These are phyloP conservation scores for Leucophenga varia DNA, from an alignment of 1,140 invertebrate genomes.

Conservation along the genomic window DNA sequence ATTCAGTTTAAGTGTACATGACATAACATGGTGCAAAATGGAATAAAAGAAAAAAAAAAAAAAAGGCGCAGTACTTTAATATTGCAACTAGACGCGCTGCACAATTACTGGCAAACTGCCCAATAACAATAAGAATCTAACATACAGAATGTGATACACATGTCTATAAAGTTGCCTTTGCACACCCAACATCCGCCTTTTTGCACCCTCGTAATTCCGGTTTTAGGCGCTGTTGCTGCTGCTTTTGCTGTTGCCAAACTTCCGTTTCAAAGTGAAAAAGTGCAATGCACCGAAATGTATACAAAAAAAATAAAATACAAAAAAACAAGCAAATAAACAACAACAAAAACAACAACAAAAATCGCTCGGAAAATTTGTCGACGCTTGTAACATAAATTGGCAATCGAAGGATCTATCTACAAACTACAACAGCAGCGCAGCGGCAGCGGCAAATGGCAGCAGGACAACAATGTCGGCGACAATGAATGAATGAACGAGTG, in stretches of 20 bases:
- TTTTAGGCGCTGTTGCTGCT: constrained; percentile 27
- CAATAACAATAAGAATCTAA: too few species aligned
- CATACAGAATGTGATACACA: constrained; percentile 28
- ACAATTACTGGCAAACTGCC: too few species aligned
- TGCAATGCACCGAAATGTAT: constrained; percentile 53
- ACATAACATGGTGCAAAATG: constrained; percentile 20
- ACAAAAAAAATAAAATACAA: constrained; percentile 36
- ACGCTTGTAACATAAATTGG: too few species aligned
- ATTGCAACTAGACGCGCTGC: too few species aligned
- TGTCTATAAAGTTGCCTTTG: constrained; percentile 11
- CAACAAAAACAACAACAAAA: background rate
- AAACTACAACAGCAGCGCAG: too few species aligned
- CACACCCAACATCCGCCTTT: constrained; percentile 14
- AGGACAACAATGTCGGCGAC: background rate
- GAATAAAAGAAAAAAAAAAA: too few species aligned
- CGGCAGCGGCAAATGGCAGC: too few species aligned
- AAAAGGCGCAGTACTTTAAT: too few species aligned
- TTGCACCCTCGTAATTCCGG: constrained; percentile 29
- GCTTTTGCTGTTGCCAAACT: too few species aligned
- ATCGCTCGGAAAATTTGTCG: too few species aligned
- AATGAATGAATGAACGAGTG: constrained; percentile 9
- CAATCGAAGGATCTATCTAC: too few species aligned
- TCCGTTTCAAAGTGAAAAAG: too few species aligned
- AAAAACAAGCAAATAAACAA: constrained; percentile 9
- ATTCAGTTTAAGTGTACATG: constrained; percentile 13